A percentile compares a stretch with the other conserved stretches of the same genome.
Conservation (phyloP, 2,113 vertebrate genomes). For the Mormyrus lacerda region DNA sequence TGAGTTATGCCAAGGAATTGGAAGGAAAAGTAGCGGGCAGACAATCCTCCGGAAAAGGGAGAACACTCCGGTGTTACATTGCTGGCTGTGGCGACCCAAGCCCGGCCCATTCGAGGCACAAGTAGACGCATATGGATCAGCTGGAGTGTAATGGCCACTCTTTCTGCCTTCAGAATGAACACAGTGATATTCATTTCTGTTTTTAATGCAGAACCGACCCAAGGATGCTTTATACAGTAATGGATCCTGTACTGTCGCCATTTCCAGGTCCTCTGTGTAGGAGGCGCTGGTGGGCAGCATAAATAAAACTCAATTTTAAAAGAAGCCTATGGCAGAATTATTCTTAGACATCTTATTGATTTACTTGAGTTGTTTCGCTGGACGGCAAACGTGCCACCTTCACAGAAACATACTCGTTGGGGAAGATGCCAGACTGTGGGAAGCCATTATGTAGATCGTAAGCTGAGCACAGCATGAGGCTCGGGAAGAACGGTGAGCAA, state of each 20-base stretch:
- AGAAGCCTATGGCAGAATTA: not conserved
- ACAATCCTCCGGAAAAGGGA: not conserved
- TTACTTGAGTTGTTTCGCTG: not conserved
- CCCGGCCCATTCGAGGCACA: not conserved
- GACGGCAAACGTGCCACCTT: not conserved
- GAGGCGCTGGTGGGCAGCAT: not conserved
- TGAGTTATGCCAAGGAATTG: not conserved
- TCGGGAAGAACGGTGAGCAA: not conserved
- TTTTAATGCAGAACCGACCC: not conserved
- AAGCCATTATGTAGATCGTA: not conserved
- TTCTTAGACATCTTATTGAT: constrained; percentile 4
- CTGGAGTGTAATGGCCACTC: not conserved
- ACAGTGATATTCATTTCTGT: not conserved
- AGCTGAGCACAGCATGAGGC: not conserved
- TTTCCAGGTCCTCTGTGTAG: not conserved
- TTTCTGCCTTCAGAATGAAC: not conserved
- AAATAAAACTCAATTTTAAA: not conserved
- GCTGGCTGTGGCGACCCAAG: not conserved
- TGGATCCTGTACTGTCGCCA: not conserved
- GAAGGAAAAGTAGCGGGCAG: not conserved
- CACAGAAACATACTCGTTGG: not conserved
- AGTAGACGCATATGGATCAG: not conserved
- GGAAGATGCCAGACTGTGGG: not conserved
- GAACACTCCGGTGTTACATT: not conserved
- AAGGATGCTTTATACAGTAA: not conserved